Evolutionary conservation across 2,797 vertebrate species (phyloP).

Genomic region (Babyrousa celebensis): DNA sequence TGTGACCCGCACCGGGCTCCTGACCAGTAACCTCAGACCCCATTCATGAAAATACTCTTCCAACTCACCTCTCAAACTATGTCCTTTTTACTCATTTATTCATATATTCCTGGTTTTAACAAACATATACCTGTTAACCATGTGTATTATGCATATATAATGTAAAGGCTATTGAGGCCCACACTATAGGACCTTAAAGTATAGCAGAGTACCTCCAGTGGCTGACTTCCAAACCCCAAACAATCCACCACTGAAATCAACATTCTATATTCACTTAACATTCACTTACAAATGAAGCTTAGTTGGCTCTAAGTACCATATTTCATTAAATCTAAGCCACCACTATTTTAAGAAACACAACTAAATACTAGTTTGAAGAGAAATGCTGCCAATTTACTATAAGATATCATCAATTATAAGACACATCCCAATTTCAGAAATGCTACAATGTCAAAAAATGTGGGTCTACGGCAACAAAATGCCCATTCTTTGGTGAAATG

Average conservation of each 20-base stretch:
- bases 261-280: slow-evolving; percentile 41
- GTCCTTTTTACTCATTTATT: slow-evolving; percentile 13
- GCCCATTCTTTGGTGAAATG: slow-evolving; percentile 21
- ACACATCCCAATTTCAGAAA: slow-evolving; percentile 55
- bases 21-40: background rate
- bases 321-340: slow-evolving; percentile 64
- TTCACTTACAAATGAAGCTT: slow-evolving; percentile 40
- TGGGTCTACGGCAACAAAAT: slow-evolving; percentile 4
- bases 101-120: slow-evolving; percentile 16
- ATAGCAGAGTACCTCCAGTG: background rate
- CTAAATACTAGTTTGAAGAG: slow-evolving; percentile 53
- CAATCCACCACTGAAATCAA: slow-evolving; percentile 22
- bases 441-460: slow-evolving; percentile 7
- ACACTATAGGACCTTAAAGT: background rate
- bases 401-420: slow-evolving; percentile 18
- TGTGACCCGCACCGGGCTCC: background rate
- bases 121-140: background rate
- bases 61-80: background rate
- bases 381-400: slow-evolving; percentile 50
- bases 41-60: slow-evolving; percentile 21
- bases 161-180: background rate
- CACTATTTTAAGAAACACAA: slow-evolving; percentile 5
- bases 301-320: background rate
- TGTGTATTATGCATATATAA: background rate
- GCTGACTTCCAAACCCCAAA: background rate